Conservation (phyloP, 2,888 invertebrate genomes). For the Drosophila affinis region DNA sequence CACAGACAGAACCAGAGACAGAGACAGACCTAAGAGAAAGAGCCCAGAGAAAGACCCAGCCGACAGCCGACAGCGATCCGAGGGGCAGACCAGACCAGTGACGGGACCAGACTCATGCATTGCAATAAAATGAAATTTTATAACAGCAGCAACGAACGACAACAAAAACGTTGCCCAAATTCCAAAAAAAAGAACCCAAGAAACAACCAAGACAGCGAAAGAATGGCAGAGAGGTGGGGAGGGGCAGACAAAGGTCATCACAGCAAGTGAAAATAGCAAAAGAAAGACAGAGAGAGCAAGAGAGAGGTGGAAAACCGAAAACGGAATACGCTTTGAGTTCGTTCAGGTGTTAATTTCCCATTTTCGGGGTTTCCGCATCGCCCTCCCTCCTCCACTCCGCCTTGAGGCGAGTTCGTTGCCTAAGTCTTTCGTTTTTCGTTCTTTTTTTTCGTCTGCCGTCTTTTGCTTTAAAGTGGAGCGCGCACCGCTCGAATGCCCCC, state of each 20-base stretch:
- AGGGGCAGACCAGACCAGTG: background rate
- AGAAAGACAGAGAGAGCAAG: conserved; percentile 4
- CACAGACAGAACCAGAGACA: conserved; percentile 19
- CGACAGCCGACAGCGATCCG: conserved; percentile 15
- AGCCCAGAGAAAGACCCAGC: background rate
- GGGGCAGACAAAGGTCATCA: conserved; percentile 58
- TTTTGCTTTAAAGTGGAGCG: conserved; percentile 73
- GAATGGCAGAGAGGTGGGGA: conserved; percentile 24
- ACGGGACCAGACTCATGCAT: conserved; percentile 49
- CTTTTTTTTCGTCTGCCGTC: conserved; percentile 66
- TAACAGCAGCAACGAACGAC: conserved; percentile 43
- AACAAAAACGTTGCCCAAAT: conserved; percentile 46
- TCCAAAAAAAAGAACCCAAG: conserved; percentile 29
- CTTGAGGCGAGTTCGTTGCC: conserved; percentile 58
- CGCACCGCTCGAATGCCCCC: conserved; percentile 51
- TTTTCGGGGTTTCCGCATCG: conserved; percentile 19
- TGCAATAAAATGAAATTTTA: conserved; percentile 77
- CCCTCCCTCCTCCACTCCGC: no score
- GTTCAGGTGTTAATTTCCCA: conserved; percentile 70
- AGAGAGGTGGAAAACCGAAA: conserved; percentile 33
- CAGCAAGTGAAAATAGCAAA: conserved; percentile 75
- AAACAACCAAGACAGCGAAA: conserved; percentile 16
- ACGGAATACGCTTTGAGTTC: conserved; percentile 26
- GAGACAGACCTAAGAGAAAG: conserved; percentile 7
- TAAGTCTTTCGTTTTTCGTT: conserved; percentile 57